Base-by-base conservation (phyloP, 2,888 invertebrate species). In the Acleris literana region DNA sequence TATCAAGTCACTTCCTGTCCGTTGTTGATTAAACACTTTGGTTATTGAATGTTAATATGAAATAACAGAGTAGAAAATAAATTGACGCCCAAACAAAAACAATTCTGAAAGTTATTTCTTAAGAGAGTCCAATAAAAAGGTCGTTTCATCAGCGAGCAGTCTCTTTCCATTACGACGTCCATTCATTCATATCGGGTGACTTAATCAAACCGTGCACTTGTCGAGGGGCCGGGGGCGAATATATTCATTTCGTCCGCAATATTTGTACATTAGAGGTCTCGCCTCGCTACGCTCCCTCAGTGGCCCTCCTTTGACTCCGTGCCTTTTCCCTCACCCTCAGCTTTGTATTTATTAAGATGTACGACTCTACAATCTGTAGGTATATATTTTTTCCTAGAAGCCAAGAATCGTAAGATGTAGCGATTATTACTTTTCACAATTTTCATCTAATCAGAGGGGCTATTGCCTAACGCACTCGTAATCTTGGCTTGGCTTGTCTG, bases 231-330 rank as follows among this genome's bases (percentile, higher is more conserved):
- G 74, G 81, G 83, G 79, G 76, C 84, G 86, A 87, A 90, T 89
- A 86, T 92, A 91, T 92, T 92, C 91, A 92, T 92, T 90, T 85
- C 87, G 84, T 84, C 91, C 92, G 90, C 92, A 92, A 92, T 92
- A 90, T 92, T 92, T 92, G 92, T 90, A 89, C 90, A 92, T 92
- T 92, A 92, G 90, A 92, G 92, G 92, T 92, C 90, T 90, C 87
- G 91, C 81, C 81, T 87, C 85, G 85, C 82, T 90, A 77, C 89
- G 82, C 87, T 86, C 88, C 87, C 87, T 75, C 71, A 69, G 56
- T 68, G 70, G 73, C 78, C 81, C 78, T 74, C 76, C 75, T 80
- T 86, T 87, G 86, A 88, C 88, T 88, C 82, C 74, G 78, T 33
- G 29, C 52, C 16, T 33, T 17, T 46, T 64, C 48, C 44, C 33